phyloP scores from a whole-genome alignment of 2,888 invertebrate species.

The Cephus rjabovi region DNA sequence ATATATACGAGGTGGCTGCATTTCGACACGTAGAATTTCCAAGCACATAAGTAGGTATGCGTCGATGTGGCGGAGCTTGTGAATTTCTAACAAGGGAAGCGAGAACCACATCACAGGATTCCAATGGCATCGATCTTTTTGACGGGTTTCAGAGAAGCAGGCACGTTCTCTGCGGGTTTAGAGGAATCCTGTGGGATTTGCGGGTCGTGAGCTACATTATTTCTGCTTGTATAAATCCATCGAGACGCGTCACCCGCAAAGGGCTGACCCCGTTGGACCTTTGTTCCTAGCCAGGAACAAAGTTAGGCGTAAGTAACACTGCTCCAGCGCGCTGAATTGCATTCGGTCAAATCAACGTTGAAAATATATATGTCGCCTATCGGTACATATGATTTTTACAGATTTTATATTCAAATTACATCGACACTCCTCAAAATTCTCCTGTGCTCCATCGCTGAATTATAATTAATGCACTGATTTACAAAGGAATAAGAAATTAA shows the following conservation, averaged over 20 bases:
- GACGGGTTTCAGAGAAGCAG: not conserved
- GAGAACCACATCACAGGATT: not conserved
- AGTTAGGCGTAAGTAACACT: not conserved
- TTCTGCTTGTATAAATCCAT: slow-evolving; percentile 3
- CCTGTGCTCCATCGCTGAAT: not conserved
- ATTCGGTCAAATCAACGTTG: not conserved
- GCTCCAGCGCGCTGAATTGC: not conserved
- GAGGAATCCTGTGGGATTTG: not conserved
- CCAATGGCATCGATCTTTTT: slow-evolving; percentile 14
- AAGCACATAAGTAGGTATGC: not conserved
- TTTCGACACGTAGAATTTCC: not conserved
- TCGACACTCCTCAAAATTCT: not conserved
- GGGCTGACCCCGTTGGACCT: not conserved
- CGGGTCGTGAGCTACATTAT: not conserved
- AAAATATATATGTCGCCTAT: not conserved
- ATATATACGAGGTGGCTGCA: not conserved
- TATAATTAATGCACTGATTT: not conserved
- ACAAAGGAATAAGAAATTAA: too few species aligned
- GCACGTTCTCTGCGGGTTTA: slow-evolving; percentile 4
- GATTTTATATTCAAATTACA: not conserved
- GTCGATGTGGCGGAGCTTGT: not conserved
- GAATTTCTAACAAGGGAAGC: not conserved
- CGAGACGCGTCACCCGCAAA: not conserved
- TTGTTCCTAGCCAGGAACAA: not conserved
- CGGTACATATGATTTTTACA: not conserved